These are phyloP conservation scores for Phorcus lineatus DNA, from an alignment of 2,888 invertebrate species.

Conservation along the genomic window DNA sequence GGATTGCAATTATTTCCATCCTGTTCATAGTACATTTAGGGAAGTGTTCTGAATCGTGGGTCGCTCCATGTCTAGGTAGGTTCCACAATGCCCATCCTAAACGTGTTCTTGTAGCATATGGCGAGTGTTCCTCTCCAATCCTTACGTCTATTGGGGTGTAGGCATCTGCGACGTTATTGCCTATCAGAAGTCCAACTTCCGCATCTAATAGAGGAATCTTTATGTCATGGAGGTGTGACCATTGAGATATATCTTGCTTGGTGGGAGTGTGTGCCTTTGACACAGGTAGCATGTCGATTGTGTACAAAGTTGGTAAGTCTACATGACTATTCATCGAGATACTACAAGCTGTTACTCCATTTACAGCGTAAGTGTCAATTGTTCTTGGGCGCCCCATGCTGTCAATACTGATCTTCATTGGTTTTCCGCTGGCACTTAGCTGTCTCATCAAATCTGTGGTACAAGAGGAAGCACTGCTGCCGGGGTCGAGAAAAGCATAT, in stretches of 20 bases:
- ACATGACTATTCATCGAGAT: no score
- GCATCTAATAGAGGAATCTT: slow-evolving; percentile 5
- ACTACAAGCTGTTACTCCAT: background rate
- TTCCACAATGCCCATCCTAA: slow-evolving; percentile 11
- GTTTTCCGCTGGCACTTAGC: background rate
- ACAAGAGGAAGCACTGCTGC: slow-evolving; percentile 30
- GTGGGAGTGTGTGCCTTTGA: no score
- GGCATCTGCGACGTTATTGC: slow-evolving; percentile 24
- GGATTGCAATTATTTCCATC: background rate
- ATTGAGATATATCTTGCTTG: background rate
- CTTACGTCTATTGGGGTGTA: background rate
- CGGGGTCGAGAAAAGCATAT: slow-evolving; percentile 27
- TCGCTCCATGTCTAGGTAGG: no score
- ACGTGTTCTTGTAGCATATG: slow-evolving; percentile 24
- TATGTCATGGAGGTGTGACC: slow-evolving; percentile 23
- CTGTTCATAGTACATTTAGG: no score
- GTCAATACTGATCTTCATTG: background rate
- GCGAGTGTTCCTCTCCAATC: slow-evolving; percentile 2
- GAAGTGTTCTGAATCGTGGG: no score
- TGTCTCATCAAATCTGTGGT: background rate
- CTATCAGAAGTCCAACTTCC: slow-evolving; percentile 28
- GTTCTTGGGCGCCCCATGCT: slow-evolving; percentile 9
- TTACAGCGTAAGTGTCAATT: background rate
- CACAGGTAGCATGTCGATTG: no score
- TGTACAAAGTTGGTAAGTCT: no score